A percentile compares a stretch with the other conserved stretches of the same genome.
Evolutionary conservation across 2,888 invertebrate species (phyloP).

Genomic region (Zaprionus obscuricornis): DNA sequence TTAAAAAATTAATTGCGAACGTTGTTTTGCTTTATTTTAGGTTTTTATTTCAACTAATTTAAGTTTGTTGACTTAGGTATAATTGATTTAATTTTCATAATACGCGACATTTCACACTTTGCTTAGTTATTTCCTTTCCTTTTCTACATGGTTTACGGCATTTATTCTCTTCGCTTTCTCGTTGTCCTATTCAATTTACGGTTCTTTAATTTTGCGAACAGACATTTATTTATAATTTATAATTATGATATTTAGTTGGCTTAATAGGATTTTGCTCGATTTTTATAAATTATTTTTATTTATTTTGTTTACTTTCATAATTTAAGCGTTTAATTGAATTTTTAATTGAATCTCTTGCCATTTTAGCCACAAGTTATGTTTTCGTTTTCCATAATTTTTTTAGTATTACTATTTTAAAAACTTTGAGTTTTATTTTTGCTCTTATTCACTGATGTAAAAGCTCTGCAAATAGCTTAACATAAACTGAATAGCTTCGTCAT

Average conservation of each 20-base stretch:
- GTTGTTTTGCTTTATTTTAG: conserved; percentile 41
- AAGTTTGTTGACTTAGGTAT: conserved; percentile 52
- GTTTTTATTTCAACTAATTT: conserved; percentile 60
- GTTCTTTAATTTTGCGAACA: no score
- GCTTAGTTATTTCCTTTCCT: conserved; percentile 47
- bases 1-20: background rate
- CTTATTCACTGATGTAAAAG: conserved; percentile 48
- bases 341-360: conserved; percentile 65
- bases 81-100: conserved; percentile 62
- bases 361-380: conserved; percentile 46
- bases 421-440: conserved; percentile 8
- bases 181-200: conserved; percentile 16
- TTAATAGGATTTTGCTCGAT: conserved; percentile 67
- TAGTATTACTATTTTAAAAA: conserved; percentile 1
- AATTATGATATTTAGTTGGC: conserved; percentile 71
- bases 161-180: conserved; percentile 4
- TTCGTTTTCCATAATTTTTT: conserved; percentile 4
- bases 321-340: conserved; percentile 59
- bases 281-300: conserved; percentile 23
- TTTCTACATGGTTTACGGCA: conserved; percentile 10
- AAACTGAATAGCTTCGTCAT: conserved; percentile 20
- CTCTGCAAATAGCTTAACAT: conserved; percentile 60
- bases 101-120: conserved; percentile 63
- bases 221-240: conserved; percentile 34
- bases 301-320: conserved; percentile 25